Evolutionary conservation across 53 echinoderm and acorn worm genomes (phyloP), one percentile per base, ranked within the genome.

Genomic region (Astropecten irregularis): DNA sequence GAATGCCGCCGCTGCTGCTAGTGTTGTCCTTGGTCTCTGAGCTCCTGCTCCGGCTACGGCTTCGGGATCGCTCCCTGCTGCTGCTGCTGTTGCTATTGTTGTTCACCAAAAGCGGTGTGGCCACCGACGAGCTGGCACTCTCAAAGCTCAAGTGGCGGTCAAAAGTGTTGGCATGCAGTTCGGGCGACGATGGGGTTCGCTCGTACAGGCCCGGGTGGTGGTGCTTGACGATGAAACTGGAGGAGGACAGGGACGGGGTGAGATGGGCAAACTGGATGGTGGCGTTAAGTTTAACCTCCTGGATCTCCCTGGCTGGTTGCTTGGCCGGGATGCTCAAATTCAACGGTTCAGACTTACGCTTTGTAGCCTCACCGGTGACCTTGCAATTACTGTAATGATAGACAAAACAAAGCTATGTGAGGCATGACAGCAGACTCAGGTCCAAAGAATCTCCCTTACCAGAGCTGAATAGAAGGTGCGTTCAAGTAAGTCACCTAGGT

Each of bases 271-370:
- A 61, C 60, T 60, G 77, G 79, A 79, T 79, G 62, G 79, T 79
- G 5, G 79, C 79, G 79, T 79, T 79, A 20, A 79, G 79, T 14
- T 79, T 79, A 48, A 79, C 79, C 47, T 79, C 79, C 46, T 79
- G 79, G 49, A 79, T 79, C 25, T 79, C 79, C 28, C 79, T 42
- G 14, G 79, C 32, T 16, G 79, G 79, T 44, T 79, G 79, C 46
- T 79, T 79, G 62, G 79, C 62, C 34, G 79, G 79, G 30, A 79
- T 79, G 79, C 79, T 79, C 19, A 79, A 62, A 30, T 79, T 79
- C 30, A 79, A 47, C 11, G 79, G 79, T 20, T 79, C 79, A 27
- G 79, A 79, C 30, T 79, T 79, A 32, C 79, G 79, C 50, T 79
- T 79, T 62, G 79, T 61, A 25, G 79, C 79, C 21, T 79, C 79